phyloP scores from a whole-genome alignment of 2,113 vertebrate genomes.

The Galbula dea region DNA sequence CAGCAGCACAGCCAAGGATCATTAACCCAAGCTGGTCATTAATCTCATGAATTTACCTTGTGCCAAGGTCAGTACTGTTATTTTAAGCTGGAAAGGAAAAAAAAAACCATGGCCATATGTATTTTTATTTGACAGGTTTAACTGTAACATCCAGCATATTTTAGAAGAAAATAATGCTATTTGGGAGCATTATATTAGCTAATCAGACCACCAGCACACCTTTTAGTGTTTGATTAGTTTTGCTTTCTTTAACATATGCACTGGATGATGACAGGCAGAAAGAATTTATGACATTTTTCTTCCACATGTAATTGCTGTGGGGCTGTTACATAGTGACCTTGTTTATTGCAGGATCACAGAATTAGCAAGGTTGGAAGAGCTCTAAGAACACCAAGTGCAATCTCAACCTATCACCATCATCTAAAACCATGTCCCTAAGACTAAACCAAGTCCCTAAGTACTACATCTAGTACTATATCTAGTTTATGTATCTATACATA shows the following conservation, averaged over 20 bases:
- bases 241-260: neutral
- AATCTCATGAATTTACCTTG: slow-evolving; percentile 54
- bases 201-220: neutral
- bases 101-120: neutral
- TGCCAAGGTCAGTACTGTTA: slow-evolving; percentile 31
- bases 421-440: no score
- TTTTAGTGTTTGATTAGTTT: neutral
- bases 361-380: no score
- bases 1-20: slow-evolving; percentile 55
- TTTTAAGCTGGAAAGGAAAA: slow-evolving; percentile 52
- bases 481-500: neutral
- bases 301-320: neutral
- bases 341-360: no score
- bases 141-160: neutral
- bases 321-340: neutral
- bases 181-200: neutral
- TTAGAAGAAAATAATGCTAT: neutral
- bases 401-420: no score
- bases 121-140: neutral
- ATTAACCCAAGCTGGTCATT: slow-evolving; percentile 59
- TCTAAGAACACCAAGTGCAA: no score
- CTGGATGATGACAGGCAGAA: neutral
- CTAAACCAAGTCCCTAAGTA: no score
- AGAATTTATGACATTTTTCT: neutral
- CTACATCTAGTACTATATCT: no score